Evolutionary conservation across 2,797 vertebrate genomes (phyloP), one percentile per base, ranked within the genome.

Genomic region (Myoxocephalus aenaeus): DNA sequence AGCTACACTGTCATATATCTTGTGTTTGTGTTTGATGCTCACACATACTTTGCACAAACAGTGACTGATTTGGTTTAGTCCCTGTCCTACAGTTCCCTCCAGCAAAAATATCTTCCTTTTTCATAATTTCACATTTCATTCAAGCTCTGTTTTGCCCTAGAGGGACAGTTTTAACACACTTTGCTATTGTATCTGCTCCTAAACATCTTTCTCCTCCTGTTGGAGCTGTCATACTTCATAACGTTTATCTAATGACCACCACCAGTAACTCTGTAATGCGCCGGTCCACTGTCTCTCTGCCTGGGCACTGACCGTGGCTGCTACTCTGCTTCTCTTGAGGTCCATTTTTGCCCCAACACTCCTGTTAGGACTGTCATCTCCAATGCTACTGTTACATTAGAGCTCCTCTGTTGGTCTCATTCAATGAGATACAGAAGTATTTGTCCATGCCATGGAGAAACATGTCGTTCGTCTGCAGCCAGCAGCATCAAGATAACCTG

Each of bases 401-500:
- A 34, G 20, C 14, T 44, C 29, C 13, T 73, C 18, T 65, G 36
- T 56, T 73, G 44, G 17, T 32, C 48, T 71, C n/a, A 17, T 40
- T 63, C 11, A 67, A 10, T 70, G 59, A 48, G 40, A 57, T 10
- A 6, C 14, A 67, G 36, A 27, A 29, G 36, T 63, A 13, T 59
- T 53, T 53, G 1, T 25, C 25, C 6, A 8, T 36, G 40, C 22
- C 51, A 51, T 8, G 29, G 73, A 77, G 73, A 65, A 73, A 15
- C 67, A 59, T 79, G 54, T 75, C 44, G 64, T 79, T 80, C 69
- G 75, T 76, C 65, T 73, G 44, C 38, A 65, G 56, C 69, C 58
- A 54, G 65, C 72, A 62, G 38, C 32, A 5, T 34, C 57, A 5
- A 58, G n/a, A 29, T 50, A 38, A 78, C 50, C 77, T 71, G 72